phyloP scores from a whole-genome alignment of 2,797 vertebrate genomes.

The Danionella dracula region DNA sequence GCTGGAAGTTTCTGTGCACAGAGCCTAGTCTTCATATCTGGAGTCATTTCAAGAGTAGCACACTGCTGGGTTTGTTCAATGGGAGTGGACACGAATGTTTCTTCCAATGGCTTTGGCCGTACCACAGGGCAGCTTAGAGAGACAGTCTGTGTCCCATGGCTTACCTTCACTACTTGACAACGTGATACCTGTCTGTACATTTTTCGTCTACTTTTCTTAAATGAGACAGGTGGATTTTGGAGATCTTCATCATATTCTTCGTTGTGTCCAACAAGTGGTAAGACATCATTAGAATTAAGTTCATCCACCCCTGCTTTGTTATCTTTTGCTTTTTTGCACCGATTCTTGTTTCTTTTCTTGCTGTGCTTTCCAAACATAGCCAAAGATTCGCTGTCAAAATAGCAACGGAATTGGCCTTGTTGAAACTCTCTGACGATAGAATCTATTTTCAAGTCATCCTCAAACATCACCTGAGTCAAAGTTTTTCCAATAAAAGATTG shows the following conservation, averaged over 20 bases:
- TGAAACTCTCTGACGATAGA: slow-evolving; percentile 79
- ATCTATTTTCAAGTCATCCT: slow-evolving; percentile 82
- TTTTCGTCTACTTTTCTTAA: slow-evolving; percentile 23
- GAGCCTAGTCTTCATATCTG: slow-evolving; percentile 63
- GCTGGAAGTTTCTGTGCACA: slow-evolving; percentile 72
- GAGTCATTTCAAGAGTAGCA: slow-evolving; percentile 64
- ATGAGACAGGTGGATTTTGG: slow-evolving; percentile 43
- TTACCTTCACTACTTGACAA: slow-evolving; percentile 81
- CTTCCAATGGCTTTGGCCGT: slow-evolving; percentile 58
- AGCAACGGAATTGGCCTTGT: slow-evolving; percentile 74
- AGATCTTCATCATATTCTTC: slow-evolving; percentile 43
- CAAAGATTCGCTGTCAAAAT: slow-evolving; percentile 78
- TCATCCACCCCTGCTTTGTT: slow-evolving; percentile 17
- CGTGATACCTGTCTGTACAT: slow-evolving; percentile 40
- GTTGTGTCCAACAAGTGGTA: slow-evolving; percentile 59
- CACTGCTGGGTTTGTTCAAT: slow-evolving; percentile 41
- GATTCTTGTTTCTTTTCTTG: slow-evolving; percentile 50
- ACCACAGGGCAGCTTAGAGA: slow-evolving; percentile 64
- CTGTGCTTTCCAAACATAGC: slow-evolving; percentile 56
- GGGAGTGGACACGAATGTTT: slow-evolving; percentile 43
- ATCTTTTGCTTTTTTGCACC: slow-evolving; percentile 31
- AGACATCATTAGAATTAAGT: slow-evolving; percentile 37
- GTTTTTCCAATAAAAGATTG: slow-evolving; percentile 83
- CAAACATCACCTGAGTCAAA: slow-evolving; percentile 79
- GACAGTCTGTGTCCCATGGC: slow-evolving; percentile 79